Evolutionary conservation across 2,113 vertebrate genomes (phyloP).

Genomic region (Nerophis lumbriciformis): DNA sequence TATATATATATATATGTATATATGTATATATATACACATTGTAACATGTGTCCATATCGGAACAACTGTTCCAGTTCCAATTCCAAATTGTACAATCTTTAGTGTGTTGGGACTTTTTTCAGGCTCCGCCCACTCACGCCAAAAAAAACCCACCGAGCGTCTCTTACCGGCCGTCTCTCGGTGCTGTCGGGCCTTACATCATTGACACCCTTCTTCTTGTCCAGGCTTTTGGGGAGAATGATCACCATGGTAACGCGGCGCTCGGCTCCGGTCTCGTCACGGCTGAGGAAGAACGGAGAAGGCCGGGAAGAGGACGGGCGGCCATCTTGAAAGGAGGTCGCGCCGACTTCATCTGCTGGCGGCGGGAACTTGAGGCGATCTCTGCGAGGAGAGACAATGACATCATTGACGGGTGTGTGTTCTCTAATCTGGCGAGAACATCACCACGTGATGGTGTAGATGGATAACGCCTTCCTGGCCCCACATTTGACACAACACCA

Average conservation of each 20-base stretch:
- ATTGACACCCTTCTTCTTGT: conserved; percentile 80
- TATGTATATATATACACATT: too few species aligned
- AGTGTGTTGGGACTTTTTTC: too few species aligned
- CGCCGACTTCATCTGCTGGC: conserved; percentile 26
- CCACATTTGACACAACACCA: background rate
- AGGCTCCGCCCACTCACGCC: too few species aligned
- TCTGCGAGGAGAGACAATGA: conserved; percentile 38
- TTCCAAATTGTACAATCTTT: too few species aligned
- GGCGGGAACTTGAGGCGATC: conserved; percentile 28
- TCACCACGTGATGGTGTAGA: background rate
- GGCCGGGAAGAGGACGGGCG: conserved; percentile 12
- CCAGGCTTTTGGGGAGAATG: conserved; percentile 79
- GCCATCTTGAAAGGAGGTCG: conserved; percentile 52
- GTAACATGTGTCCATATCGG: too few species aligned
- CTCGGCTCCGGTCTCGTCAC: conserved; percentile 44
- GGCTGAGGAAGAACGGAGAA: conserved; percentile 11
- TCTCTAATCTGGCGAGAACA: too few species aligned
- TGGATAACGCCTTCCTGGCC: background rate
- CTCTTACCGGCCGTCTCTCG: conserved; percentile 74
- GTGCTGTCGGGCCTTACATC: conserved; percentile 70
- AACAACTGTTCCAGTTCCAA: too few species aligned
- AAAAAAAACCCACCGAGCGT: too few species aligned
- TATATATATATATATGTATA: too few species aligned
- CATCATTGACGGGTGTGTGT: too few species aligned
- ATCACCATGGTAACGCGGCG: conserved; percentile 80